Conservation (phyloP, 1,140 invertebrate genomes). For the Maniola jurtina region DNA sequence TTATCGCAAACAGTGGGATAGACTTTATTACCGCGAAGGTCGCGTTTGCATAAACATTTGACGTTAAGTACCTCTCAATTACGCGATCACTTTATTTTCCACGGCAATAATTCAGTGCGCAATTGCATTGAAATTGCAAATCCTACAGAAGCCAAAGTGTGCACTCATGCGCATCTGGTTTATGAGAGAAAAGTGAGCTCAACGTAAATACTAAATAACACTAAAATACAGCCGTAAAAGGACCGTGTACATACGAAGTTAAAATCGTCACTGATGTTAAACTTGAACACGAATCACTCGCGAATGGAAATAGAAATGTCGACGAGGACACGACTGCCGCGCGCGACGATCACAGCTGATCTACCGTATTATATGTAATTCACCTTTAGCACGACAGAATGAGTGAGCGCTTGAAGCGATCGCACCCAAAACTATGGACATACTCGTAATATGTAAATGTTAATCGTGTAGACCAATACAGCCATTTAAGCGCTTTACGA, state of each 20-base stretch:
- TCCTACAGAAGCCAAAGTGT: conserved; percentile 48
- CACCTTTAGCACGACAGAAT: conserved; percentile 39
- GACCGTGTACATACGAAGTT: conserved; percentile 21
- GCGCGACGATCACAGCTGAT: conserved; percentile 50
- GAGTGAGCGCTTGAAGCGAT: conserved; percentile 46
- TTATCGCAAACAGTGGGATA: conserved; percentile 20
- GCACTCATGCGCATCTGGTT: conserved; percentile 60
- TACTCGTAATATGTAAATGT: too few species aligned
- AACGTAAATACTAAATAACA: conserved; percentile 16
- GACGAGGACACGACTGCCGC: conserved; percentile 42
- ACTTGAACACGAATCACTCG: conserved; percentile 49
- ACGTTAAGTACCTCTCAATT: conserved; percentile 16
- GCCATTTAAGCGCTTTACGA: conserved; percentile 39
- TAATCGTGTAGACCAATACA: conserved; percentile 6
- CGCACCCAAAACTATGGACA: conserved; percentile 20
- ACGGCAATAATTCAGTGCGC: conserved; percentile 9
- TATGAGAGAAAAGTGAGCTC: conserved; percentile 29
- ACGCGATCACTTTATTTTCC: conserved; percentile 21
- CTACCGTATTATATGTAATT: conserved; percentile 45
- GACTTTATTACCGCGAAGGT: conserved; percentile 25
- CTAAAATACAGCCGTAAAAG: conserved; percentile 1
- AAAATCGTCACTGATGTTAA: conserved; percentile 33
- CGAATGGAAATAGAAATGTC: conserved; percentile 33
- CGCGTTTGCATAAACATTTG: conserved; percentile 19
- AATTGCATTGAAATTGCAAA: conserved; percentile 28